Percentiles rank a stretch among this genome's conserved stretches.
Conservation (phyloP, 2,113 vertebrate species). For the Garra rufa region DNA sequence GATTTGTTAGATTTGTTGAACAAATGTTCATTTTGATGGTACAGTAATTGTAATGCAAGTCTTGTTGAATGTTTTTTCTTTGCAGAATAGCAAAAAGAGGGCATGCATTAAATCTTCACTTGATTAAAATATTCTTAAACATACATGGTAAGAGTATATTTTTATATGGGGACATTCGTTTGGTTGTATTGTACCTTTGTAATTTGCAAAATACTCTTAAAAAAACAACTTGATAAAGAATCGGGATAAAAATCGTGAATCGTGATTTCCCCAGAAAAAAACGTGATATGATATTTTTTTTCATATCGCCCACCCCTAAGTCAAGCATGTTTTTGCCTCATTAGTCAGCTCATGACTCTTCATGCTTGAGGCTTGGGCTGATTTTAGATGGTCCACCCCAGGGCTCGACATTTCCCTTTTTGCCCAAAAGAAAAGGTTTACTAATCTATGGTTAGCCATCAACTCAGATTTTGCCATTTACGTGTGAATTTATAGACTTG, state of each 20-base stretch:
- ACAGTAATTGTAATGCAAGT: not conserved
- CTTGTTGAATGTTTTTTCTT: slow-evolving; percentile 1
- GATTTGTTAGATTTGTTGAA: not conserved
- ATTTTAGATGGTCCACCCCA: not conserved
- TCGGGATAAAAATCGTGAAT: too few species aligned
- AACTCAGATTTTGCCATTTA: not conserved
- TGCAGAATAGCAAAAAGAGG: not conserved
- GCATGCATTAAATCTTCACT: slow-evolving; percentile 1
- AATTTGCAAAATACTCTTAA: too few species aligned
- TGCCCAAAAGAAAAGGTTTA: not conserved
- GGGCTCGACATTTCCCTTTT: not conserved
- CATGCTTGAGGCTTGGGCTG: not conserved
- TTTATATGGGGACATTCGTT: too few species aligned
- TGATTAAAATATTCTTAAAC: too few species aligned
- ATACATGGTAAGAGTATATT: too few species aligned
- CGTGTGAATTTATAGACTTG: not conserved
- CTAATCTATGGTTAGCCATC: not conserved
- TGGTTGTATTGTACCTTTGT: too few species aligned
- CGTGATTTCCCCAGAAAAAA: too few species aligned
- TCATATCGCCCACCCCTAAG: too few species aligned
- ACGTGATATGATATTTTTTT: too few species aligned
- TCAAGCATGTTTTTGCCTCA: slow-evolving; percentile 26
- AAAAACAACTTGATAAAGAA: too few species aligned
- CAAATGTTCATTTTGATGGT: not conserved
- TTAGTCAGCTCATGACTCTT: slow-evolving; percentile 20